These are phyloP conservation scores for Dryomyza anilis DNA, from an alignment of 2,888 invertebrate species.

Conservation along the genomic window DNA sequence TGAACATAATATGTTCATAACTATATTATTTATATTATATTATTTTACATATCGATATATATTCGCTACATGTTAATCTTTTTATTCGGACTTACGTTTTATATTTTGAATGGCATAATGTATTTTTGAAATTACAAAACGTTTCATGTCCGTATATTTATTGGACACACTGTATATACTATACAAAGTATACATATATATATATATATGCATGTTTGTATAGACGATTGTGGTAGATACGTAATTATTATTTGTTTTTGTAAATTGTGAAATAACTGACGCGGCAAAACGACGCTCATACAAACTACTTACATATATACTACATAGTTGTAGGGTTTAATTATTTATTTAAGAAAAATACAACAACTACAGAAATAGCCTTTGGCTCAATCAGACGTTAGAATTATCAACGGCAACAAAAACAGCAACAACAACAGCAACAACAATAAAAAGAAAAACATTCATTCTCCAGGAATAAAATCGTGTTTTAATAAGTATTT, in stretches of 20 bases:
- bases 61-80: no score
- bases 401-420: no score
- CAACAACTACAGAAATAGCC: neutral
- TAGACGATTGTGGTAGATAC: slow-evolving; percentile 6
- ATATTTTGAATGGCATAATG: no score
- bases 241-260: slow-evolving; percentile 7
- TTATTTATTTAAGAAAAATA: neutral
- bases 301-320: neutral
- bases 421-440: neutral
- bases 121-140: no score
- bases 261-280: slow-evolving; percentile 18
- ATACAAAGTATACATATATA: neutral
- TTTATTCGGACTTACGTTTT: no score
- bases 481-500: neutral
- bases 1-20: no score
- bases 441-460: neutral
- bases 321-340: neutral
- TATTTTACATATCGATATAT: no score
- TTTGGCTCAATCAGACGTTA: no score
- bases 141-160: no score
- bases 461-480: neutral
- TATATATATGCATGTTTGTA: neutral
- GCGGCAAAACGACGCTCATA: neutral
- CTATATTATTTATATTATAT: no score
- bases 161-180: no score